Conservation (phyloP, 37 sponge, comb jelly and placozoan species). For the Mnemiopsis leidyi region DNA sequence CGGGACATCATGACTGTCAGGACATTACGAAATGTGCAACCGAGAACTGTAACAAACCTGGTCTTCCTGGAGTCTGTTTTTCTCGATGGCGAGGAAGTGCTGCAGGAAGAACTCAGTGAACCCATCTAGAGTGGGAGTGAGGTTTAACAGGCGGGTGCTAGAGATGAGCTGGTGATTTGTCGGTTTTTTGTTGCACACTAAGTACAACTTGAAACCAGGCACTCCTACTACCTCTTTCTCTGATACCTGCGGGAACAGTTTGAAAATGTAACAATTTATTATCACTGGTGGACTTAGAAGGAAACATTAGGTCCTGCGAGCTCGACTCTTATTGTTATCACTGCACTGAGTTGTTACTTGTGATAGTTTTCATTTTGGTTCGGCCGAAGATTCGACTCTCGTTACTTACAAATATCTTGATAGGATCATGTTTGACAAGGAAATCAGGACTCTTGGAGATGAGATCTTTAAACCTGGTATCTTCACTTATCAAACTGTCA, state of each 20-base stretch:
- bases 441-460: conserved; percentile 28
- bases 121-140: conserved; percentile 34
- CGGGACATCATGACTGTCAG: no score
- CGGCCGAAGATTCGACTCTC: no score
- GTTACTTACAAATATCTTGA: conserved; percentile 50
- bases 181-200: conserved; percentile 59
- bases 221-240: conserved; percentile 32
- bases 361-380: no score
- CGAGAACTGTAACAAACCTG: no score
- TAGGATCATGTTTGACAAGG: conserved; percentile 15
- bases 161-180: conserved; percentile 35
- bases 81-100: conserved; percentile 55
- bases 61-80: conserved; percentile 62
- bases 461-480: conserved; percentile 38
- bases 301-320: no score
- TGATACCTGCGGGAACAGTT: background rate
- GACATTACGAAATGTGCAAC: no score
- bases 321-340: no score
- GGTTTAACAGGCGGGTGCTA: conserved; percentile 52
- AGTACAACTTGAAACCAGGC: background rate
- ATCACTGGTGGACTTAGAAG: no score
- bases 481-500: conserved; percentile 22
- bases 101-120: conserved; percentile 62
- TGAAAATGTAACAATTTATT: no score
- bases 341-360: no score